Conservation (phyloP, 2,113 vertebrate species). For the Ascaphus truei region DNA sequence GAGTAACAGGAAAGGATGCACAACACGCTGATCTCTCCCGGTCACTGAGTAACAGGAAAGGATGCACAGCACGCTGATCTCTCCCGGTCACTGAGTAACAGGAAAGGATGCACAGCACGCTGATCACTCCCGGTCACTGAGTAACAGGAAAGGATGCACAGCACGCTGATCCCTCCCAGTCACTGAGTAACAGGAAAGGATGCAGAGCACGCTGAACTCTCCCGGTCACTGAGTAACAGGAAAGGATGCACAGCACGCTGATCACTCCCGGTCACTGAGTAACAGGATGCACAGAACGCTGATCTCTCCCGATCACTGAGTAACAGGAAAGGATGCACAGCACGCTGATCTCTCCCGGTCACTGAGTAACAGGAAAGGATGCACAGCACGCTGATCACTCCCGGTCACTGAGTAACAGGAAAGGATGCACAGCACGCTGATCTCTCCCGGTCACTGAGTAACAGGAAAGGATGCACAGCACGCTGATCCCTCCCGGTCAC, state of each 20-base stretch:
- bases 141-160: rapidly evolving
- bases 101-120: not conserved
- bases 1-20: too few relatives aligned
- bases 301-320: not conserved
- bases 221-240: not conserved
- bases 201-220: not conserved
- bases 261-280: too few relatives aligned
- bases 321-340: too few relatives aligned
- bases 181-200: too few relatives aligned
- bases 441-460: too few relatives aligned
- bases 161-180: too few relatives aligned
- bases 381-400: not conserved
- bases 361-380: too few relatives aligned
- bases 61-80: too few relatives aligned
- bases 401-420: not conserved
- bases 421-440: too few relatives aligned
- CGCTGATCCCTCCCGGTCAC: not conserved
- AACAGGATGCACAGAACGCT: not conserved
- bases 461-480: not conserved
- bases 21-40: not conserved
- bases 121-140: not conserved
- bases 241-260: too few relatives aligned
- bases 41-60: not conserved
- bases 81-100: too few relatives aligned
- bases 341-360: too few relatives aligned